Evolutionary conservation across 2,797 vertebrate species (phyloP).

Genomic region (Eleutherodactylus coqui): DNA sequence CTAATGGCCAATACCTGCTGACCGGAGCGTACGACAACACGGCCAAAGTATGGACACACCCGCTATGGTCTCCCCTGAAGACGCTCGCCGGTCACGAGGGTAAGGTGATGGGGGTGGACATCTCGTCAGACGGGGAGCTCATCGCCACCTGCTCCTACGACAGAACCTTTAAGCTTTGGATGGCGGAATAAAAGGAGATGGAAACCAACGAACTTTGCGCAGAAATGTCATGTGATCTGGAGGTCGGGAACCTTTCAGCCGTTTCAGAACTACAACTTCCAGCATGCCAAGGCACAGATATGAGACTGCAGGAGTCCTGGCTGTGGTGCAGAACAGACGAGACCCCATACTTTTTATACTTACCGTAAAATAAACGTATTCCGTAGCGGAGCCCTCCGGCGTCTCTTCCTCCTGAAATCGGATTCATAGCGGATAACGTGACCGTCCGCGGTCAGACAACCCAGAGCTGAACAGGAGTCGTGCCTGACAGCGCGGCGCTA

Average conservation of each 20-base stretch:
- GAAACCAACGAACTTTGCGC: neutral
- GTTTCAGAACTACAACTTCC: neutral
- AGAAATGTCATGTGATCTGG: neutral
- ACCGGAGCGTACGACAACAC: conserved; percentile 94
- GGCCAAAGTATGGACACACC: conserved; percentile 95
- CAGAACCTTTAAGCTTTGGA: conserved; percentile 97
- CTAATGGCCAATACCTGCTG: conserved; percentile 90
- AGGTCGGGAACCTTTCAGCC: too few species aligned
- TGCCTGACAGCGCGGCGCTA: too few species aligned
- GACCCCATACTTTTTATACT: too few species aligned
- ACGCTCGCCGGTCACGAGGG: conserved; percentile 95
- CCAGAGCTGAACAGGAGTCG: too few species aligned
- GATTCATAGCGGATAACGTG: too few species aligned
- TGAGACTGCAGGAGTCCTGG: neutral
- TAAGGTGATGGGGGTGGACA: conserved; percentile 95
- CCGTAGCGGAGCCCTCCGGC: too few species aligned
- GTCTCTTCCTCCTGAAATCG: too few species aligned
- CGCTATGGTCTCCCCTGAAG: conserved; percentile 93
- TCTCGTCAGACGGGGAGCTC: conserved; percentile 90
- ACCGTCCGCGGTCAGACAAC: too few species aligned
- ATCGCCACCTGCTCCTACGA: conserved; percentile 96
- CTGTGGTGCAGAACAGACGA: too few species aligned
- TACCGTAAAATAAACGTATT: too few species aligned
- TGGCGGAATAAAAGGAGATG: conserved; percentile 79
- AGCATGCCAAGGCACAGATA: neutral